These are phyloP conservation scores for Suillia variegata DNA, from an alignment of 2,888 invertebrate genomes.

Conservation along the genomic window DNA sequence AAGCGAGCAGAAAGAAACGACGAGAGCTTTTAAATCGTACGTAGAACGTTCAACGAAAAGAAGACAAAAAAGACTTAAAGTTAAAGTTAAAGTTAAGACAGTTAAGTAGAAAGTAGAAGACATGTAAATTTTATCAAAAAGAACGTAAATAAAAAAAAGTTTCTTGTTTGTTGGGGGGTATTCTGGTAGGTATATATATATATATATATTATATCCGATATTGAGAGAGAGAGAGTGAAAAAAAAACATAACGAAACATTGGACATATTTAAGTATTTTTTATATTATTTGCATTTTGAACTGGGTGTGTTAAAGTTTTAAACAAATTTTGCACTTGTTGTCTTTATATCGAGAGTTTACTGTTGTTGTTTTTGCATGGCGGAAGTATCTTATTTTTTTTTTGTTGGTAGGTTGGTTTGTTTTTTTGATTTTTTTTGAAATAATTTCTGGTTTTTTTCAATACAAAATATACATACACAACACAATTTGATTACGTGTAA, in stretches of 20 bases:
- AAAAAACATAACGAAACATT: too few species aligned
- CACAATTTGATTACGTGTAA: conserved; percentile 30
- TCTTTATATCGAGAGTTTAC: conserved; percentile 21
- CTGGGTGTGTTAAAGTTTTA: conserved; percentile 55
- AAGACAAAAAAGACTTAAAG: neutral
- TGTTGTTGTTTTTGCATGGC: too few species aligned
- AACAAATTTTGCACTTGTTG: conserved; percentile 28
- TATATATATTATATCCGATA: conserved; percentile 15
- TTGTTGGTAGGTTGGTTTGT: neutral
- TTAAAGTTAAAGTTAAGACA: conserved; percentile 10
- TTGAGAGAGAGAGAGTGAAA: too few species aligned
- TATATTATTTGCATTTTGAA: conserved; percentile 59
- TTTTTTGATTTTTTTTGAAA: conserved; percentile 3
- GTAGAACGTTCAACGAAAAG: neutral
- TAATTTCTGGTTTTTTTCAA: conserved; percentile 21
- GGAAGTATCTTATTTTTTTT: too few species aligned
- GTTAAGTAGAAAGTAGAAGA: conserved; percentile 33
- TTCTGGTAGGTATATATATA: neutral
- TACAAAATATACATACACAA: conserved; percentile 42
- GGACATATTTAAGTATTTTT: conserved; percentile 9
- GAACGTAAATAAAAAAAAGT: neutral
- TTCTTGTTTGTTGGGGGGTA: neutral
- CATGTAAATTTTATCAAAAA: conserved; percentile 1
- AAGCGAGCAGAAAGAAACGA: neutral
- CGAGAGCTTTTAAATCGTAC: conserved; percentile 4